These are phyloP conservation scores for Thinocorus orbignyianus DNA, from an alignment of 2,113 vertebrate species.

Conservation along the genomic window DNA sequence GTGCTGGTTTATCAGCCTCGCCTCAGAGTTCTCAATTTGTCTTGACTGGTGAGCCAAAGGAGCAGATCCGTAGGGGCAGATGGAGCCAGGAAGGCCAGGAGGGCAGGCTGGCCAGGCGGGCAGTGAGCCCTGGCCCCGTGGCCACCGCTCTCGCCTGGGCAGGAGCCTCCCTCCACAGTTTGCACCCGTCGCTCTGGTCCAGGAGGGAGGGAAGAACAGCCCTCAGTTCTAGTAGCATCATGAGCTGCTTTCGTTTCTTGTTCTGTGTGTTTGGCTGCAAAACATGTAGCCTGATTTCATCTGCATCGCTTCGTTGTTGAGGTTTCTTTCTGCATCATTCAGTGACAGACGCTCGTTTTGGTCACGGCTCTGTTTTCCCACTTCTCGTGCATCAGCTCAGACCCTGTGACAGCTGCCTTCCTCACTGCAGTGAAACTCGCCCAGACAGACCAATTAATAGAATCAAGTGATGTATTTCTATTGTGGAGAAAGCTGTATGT, in stretches of 20 bases:
- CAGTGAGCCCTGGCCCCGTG: background rate
- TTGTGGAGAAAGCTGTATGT: background rate
- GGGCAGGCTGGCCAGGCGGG: accelerated
- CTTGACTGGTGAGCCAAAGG: background rate
- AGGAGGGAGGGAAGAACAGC: background rate
- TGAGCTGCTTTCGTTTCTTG: background rate
- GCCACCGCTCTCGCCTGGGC: background rate
- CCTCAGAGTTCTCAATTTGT: conserved; percentile 6
- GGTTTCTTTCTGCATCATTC: background rate
- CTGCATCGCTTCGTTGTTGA: background rate
- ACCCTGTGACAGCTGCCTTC: background rate
- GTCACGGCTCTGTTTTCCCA: background rate
- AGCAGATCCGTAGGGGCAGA: accelerated
- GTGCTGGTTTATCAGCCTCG: conserved; percentile 48
- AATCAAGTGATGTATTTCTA: background rate
- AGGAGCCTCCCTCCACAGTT: background rate
- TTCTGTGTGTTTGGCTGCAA: background rate
- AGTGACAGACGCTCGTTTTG: background rate
- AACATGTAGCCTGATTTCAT: background rate
- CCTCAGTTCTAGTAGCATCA: background rate
- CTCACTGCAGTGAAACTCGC: background rate
- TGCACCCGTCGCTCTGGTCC: background rate
- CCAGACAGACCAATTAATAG: background rate
- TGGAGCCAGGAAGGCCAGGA: background rate
- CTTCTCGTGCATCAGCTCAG: background rate